Conservation (phyloP, 2,797 vertebrate species). For the Syngnathus rostellatus region DNA sequence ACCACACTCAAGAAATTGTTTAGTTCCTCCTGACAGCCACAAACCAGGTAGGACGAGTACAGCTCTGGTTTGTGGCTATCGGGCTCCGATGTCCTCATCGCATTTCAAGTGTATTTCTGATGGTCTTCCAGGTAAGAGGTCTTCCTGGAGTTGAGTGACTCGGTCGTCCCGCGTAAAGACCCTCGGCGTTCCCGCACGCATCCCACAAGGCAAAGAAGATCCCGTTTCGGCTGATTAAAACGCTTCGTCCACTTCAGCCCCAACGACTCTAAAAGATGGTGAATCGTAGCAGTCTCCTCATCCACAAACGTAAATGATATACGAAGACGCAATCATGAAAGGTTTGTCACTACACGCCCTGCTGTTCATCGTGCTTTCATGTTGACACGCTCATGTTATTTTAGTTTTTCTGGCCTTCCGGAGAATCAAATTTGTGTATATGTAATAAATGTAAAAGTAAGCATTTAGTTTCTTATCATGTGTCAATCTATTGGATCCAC, state of each 20-base stretch:
- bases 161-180: conserved; percentile 2
- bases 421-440: background rate
- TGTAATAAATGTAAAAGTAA: background rate
- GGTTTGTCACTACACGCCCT: background rate
- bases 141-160: conserved; percentile 75
- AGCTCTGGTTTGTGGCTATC: conserved; percentile 54
- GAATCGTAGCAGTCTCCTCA: background rate
- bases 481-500: background rate
- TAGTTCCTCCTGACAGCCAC: conserved; percentile 79
- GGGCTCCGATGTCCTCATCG: too few species aligned
- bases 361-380: background rate
- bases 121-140: conserved; percentile 80
- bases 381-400: background rate
- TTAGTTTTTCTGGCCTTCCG: background rate
- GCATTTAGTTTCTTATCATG: background rate
- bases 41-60: conserved; percentile 72
- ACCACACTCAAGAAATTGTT: conserved; percentile 89
- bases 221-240: background rate
- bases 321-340: background rate
- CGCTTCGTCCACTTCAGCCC: background rate
- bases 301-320: background rate
- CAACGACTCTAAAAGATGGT: conserved; percentile 1
- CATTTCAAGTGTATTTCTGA: background rate
- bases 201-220: background rate
- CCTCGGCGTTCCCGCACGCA: background rate